phyloP scores from a whole-genome alignment of 2,888 invertebrate species.

The Tenthredo scrophulariae region DNA sequence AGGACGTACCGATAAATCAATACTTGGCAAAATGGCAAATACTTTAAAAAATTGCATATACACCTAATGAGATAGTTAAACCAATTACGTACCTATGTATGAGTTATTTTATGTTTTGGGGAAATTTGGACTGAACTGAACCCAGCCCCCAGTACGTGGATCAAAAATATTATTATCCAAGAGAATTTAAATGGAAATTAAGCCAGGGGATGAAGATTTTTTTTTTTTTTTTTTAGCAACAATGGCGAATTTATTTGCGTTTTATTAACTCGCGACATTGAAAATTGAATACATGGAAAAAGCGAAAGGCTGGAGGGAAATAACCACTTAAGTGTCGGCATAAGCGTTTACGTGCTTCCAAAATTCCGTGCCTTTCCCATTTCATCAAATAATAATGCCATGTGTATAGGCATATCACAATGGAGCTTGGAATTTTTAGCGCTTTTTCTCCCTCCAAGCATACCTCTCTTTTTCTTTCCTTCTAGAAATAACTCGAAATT shows the following conservation, averaged over 20 bases:
- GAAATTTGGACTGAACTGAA: background rate
- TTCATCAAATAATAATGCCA: slow-evolving; percentile 25
- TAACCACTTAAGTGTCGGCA: background rate
- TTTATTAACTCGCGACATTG: background rate
- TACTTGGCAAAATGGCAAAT: no score
- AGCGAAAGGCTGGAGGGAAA: background rate
- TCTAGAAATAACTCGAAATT: slow-evolving; percentile 29
- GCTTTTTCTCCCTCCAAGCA: background rate
- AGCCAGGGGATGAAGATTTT: background rate
- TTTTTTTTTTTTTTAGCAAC: background rate
- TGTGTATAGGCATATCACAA: background rate
- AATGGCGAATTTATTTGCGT: background rate
- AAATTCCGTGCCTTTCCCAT: slow-evolving; percentile 16
- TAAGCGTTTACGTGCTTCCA: background rate
- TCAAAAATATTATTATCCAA: background rate
- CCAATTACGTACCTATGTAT: background rate
- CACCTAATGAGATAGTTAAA: background rate
- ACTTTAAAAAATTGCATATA: background rate
- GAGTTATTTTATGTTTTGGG: background rate
- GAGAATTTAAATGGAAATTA: background rate
- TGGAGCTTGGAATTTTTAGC: background rate
- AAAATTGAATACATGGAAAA: background rate
- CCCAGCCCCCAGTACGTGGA: background rate
- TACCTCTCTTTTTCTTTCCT: background rate
- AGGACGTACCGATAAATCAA: slow-evolving; percentile 10